Conservation (phyloP, 2,113 vertebrate genomes). For the Gobiocypris rarus region DNA sequence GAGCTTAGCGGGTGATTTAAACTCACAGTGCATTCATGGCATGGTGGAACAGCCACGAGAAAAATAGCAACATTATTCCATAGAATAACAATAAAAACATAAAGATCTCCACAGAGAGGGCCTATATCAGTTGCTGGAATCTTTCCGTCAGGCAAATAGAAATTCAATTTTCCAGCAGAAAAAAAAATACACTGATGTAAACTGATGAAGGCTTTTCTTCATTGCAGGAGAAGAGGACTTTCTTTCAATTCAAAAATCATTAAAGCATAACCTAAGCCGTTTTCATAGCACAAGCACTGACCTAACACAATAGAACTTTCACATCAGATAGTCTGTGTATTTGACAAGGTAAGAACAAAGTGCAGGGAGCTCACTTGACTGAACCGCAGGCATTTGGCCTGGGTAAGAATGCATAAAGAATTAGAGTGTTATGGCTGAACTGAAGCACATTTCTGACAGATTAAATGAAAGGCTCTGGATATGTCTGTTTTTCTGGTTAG, state of each 20-base stretch:
- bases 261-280: not conserved
- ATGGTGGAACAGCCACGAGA: conserved; percentile 37
- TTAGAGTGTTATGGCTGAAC: conserved; percentile 1
- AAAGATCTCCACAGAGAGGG: conserved; percentile 18
- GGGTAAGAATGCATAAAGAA: conserved; percentile 4
- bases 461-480: not conserved
- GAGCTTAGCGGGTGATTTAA: conserved; percentile 40
- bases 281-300: conserved; percentile 2
- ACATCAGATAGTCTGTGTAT: conserved; percentile 19
- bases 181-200: no score
- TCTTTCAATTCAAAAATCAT: not conserved
- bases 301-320: conserved; percentile 7
- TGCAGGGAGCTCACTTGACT: conserved; percentile 1
- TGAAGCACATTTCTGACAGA: not conserved
- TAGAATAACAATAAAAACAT: conserved; percentile 19
- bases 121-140: conserved; percentile 20
- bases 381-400: not conserved
- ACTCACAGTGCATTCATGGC: conserved; percentile 41
- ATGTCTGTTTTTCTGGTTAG: not conserved
- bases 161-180: conserved; percentile 48
- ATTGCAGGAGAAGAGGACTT: not conserved
- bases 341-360: not conserved
- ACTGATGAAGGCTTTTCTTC: conserved; percentile 4
- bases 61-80: conserved; percentile 36
- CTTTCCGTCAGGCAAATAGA: conserved; percentile 34